These are phyloP conservation scores for Holcopasites calliopsidis DNA, from an alignment of 1,140 invertebrate species.

Conservation along the genomic window DNA sequence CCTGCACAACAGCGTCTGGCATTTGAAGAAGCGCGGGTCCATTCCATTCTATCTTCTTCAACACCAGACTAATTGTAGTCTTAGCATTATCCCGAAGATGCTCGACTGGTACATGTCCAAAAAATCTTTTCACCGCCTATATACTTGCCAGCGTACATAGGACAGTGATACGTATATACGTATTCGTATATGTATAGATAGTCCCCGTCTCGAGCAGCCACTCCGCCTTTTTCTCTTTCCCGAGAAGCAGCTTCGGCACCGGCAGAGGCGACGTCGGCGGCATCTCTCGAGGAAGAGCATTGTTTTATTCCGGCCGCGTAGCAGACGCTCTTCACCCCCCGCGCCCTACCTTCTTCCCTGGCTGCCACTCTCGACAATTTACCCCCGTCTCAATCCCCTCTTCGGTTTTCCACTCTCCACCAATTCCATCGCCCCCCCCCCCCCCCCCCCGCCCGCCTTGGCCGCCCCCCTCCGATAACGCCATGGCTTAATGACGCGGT, in stretches of 20 bases:
- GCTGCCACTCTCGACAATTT: constrained; percentile 74
- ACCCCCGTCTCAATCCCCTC: constrained; percentile 55
- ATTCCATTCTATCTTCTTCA: neutral
- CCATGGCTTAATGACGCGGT: constrained; percentile 67
- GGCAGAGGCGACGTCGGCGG: constrained; percentile 57
- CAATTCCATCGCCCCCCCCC: constrained; percentile 49
- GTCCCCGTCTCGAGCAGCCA: constrained; percentile 75
- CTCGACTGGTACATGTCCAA: constrained; percentile 23
- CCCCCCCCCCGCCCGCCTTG: constrained; percentile 29
- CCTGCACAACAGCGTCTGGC: neutral
- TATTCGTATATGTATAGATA: constrained; percentile 9
- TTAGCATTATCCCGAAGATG: constrained; percentile 25
- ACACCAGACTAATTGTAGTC: constrained; percentile 30
- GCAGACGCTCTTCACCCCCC: constrained; percentile 74
- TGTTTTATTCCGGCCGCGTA: constrained; percentile 78
- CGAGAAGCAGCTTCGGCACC: constrained; percentile 51
- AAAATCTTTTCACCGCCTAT: constrained; percentile 28
- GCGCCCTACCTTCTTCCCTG: constrained; percentile 54
- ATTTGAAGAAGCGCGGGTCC: neutral
- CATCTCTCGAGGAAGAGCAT: constrained; percentile 75
- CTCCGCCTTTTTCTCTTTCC: constrained; percentile 74
- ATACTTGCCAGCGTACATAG: neutral
- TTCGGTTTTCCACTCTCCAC: constrained; percentile 54
- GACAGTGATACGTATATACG: neutral
- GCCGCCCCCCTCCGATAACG: constrained; percentile 64